phyloP scores from a whole-genome alignment of 2,113 vertebrate species.

The Ammodytes marinus region DNA sequence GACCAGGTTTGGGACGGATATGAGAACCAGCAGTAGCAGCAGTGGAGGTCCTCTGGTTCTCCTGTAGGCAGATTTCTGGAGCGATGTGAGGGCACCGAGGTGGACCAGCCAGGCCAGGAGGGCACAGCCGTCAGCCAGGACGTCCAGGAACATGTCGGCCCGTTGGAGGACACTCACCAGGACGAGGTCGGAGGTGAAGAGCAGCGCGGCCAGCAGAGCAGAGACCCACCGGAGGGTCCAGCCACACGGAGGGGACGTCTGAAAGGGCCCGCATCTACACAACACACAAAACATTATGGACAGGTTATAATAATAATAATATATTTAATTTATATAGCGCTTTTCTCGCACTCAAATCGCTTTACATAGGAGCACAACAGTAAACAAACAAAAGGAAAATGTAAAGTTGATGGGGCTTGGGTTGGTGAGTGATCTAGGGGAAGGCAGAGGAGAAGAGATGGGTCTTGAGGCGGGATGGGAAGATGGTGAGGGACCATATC shows the following conservation, averaged over 20 bases:
- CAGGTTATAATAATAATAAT: no score
- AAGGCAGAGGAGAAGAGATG: no score
- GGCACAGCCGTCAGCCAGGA: slow-evolving; percentile 85
- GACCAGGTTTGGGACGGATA: slow-evolving; percentile 86
- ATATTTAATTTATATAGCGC: no score
- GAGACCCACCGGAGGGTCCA: slow-evolving; percentile 86
- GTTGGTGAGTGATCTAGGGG: no score
- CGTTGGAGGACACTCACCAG: slow-evolving; percentile 82
- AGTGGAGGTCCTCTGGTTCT: slow-evolving; percentile 85
- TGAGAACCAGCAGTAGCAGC: slow-evolving; percentile 83
- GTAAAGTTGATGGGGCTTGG: no score
- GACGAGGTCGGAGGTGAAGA: slow-evolving; percentile 85
- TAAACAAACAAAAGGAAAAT: no score
- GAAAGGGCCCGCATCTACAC: slow-evolving; percentile 56
- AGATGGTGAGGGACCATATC: no score
- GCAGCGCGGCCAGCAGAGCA: slow-evolving; percentile 81
- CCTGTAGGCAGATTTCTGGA: slow-evolving; percentile 80
- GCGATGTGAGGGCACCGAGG: slow-evolving; percentile 77
- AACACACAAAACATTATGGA: neutral
- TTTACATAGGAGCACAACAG: no score
- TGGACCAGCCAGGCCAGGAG: slow-evolving; percentile 91
- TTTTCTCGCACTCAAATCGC: no score
- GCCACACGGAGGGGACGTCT: slow-evolving; percentile 73
- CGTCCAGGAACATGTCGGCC: slow-evolving; percentile 85
- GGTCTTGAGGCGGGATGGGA: no score